Base-by-base conservation (phyloP, 2,113 vertebrate species). In the Sturnira hondurensis region DNA sequence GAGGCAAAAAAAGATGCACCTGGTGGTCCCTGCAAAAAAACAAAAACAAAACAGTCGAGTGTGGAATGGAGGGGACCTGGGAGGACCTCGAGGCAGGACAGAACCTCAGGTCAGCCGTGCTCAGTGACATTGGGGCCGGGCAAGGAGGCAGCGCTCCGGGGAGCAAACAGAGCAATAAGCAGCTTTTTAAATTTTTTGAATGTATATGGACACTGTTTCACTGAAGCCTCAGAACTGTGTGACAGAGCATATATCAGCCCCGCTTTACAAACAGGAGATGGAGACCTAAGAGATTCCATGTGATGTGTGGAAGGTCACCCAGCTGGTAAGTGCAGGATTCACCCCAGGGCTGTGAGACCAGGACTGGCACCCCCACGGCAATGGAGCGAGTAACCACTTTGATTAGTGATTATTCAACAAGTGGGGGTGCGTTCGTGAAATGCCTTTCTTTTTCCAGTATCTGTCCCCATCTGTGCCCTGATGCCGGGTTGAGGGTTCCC, bases 21-120 rank as follows among this genome's bases (percentile, higher is more conserved):
- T 92, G 71, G 16, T 19, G 63, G 26, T 73, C 36, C 4, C 54
- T 80, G 15, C 20, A 11, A 45, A 71, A 43, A 17, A 58, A n/a
- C n/a, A n/a, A n/a, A n/a, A n/a, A n/a, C n/a, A n/a, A 54, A 20
- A 54, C 1, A 3, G 33, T 56, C 28, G 4, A 3, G 5, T 4
- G 4, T 70, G 88, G 58, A 45, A 38, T 28, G 33, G 16, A 74
- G 26, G 3, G 19, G 3, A 7, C 19, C 19, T 28, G 45, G 33
- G 38, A 45, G 54, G 33, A 20, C 5, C 15, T 20, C 0, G 0
- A 74, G 67, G 56, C 20, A n/a, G 31, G 24, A 65, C 54, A 80
- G 52, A 45, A 38, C 45, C 61, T 71, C n/a, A 16, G 5, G 43
- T 52, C 14, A 16, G 15, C 13, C 4, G 36, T 1, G 45, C 43